Evolutionary conservation across 2,888 invertebrate genomes (phyloP).

Genomic region (Anoplius nigerrimus): DNA sequence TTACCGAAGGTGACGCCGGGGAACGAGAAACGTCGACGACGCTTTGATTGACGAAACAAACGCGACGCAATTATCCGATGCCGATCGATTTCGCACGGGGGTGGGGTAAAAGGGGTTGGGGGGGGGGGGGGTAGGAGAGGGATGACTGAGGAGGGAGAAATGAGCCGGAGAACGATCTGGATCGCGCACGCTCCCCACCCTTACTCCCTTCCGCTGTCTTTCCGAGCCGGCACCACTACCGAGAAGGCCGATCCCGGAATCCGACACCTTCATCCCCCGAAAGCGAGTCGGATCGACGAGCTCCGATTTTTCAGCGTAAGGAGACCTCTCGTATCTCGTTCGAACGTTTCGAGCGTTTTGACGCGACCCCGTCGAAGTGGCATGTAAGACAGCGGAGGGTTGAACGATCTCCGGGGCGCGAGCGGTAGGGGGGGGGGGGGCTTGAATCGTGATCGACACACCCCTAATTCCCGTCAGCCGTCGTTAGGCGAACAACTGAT

Average conservation of each 20-base stretch:
- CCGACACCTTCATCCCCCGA: neutral
- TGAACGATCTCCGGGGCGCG: too few species aligned
- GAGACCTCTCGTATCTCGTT: too few species aligned
- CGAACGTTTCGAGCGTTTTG: too few species aligned
- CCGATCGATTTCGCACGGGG: neutral
- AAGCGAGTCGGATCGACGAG: neutral
- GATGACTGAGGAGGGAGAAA: neutral
- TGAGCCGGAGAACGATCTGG: neutral
- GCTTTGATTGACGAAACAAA: neutral
- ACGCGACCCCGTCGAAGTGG: conserved; percentile 8
- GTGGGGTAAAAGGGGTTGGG: too few species aligned
- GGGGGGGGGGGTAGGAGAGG: too few species aligned
- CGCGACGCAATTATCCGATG: neutral
- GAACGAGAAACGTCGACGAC: conserved; percentile 1
- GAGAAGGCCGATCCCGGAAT: conserved; percentile 9
- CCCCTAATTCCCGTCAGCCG: conserved; percentile 1
- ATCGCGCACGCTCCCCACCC: neutral
- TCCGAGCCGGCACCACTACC: neutral
- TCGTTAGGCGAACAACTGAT: neutral
- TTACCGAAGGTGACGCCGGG: conserved; percentile 30
- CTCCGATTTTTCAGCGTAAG: too few species aligned
- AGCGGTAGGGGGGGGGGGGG: too few species aligned
- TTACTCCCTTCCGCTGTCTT: neutral
- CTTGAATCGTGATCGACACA: conserved; percentile 26
- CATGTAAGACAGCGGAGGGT: too few species aligned